Evolutionary conservation across 2,888 invertebrate genomes (phyloP), one percentile per base, ranked within the genome.

Genomic region (Chrysomela aeneicollis): DNA sequence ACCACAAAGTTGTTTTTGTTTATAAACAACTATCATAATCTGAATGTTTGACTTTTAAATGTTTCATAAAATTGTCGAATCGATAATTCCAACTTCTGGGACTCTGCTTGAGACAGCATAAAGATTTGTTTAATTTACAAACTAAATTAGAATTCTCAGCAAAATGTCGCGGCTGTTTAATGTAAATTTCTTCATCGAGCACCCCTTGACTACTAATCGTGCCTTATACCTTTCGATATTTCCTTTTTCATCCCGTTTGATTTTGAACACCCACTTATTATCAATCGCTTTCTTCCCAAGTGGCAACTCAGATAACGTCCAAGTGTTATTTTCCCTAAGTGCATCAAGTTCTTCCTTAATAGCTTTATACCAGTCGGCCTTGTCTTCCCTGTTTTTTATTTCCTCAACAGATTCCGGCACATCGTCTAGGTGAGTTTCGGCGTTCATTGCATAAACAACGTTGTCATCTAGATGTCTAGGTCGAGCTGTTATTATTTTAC

Each of bases 171-270:
- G n/a, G n/a, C n/a, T n/a, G n/a, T n/a, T n/a, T n/a, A n/a, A n/a
- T n/a, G n/a, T n/a, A n/a, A n/a, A n/a, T n/a, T n/a, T n/a, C n/a
- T n/a, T n/a, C n/a, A n/a, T n/a, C n/a, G 10, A 2, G 10, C 2
- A 35, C 10, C 72, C 72, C 15, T 72, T 59, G 52, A 70, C 70
- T 47, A 74, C 72, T 61, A 73, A 55, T 18, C 68, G 47, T 17
- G 67, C 69, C 58, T 69, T 74, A 51, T 71, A n/a, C n/a, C n/a
- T n/a, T n/a, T n/a, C n/a, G n/a, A n/a, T 70, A 5, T 61, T 49
- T n/a, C 52, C 18, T 55, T 57, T 32, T 37, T 67, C 70, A 37
- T 69, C 63, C 26, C 51, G 21, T 59, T 72, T 72, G 52, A 64
- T 57, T 10, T 49, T 30, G 58, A 71, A 71, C 8, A 70, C 66